A percentile compares a stretch with the other conserved stretches of the same genome.
phyloP scores from a whole-genome alignment of 2,797 vertebrate species.

The Chelon auratus region DNA sequence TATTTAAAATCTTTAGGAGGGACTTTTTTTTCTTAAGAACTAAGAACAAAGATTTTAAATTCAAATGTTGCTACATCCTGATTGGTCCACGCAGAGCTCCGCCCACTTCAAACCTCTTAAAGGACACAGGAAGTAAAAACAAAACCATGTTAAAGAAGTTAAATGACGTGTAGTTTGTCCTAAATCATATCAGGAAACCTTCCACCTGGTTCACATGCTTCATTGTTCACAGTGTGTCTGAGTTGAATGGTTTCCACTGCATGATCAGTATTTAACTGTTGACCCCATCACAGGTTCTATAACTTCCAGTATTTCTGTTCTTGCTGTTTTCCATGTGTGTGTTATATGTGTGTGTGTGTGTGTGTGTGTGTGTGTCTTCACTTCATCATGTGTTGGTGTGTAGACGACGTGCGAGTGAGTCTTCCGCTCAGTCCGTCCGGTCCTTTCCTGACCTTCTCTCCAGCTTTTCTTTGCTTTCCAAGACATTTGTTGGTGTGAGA shows the following conservation, averaged over 20 bases:
- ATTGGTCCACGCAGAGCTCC: not conserved
- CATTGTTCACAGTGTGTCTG: conserved; percentile 25
- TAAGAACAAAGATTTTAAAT: not conserved
- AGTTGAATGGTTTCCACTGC: conserved; percentile 56
- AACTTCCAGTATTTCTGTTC: conserved; percentile 69
- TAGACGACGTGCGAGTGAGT: conserved; percentile 39
- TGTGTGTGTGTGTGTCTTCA: conserved; percentile 13
- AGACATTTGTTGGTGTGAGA: conserved; percentile 83
- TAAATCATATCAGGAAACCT: not conserved
- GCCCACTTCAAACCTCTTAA: not conserved
- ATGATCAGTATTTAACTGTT: conserved; percentile 53
- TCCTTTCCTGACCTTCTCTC: conserved; percentile 62
- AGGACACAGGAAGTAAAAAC: not conserved
- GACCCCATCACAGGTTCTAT: conserved; percentile 63
- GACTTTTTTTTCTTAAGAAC: no score
- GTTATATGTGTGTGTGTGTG: no score
- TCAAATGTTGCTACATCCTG: not conserved
- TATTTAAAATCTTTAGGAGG: no score
- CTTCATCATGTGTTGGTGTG: conserved; percentile 38
- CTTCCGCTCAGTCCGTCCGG: conserved; percentile 36
- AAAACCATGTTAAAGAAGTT: no score
- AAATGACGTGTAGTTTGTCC: not conserved
- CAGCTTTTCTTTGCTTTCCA: conserved; percentile 87
- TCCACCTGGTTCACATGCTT: conserved; percentile 14
- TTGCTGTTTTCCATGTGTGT: conserved; percentile 38